phyloP scores from a whole-genome alignment of 2,797 vertebrate species.

The Sebastes miniatus region DNA sequence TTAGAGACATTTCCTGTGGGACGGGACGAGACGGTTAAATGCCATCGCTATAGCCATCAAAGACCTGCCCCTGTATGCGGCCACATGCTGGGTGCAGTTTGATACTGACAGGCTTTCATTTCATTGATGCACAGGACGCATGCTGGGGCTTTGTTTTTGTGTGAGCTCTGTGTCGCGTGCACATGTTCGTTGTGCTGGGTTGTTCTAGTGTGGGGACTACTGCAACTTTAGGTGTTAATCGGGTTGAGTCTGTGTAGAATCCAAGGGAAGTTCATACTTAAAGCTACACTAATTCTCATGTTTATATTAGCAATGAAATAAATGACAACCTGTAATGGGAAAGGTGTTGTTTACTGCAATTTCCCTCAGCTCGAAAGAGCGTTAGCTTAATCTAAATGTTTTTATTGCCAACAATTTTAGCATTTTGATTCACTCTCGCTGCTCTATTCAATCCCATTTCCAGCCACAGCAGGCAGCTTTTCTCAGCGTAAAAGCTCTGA shows the following conservation, averaged over 20 bases:
- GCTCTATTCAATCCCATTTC: background rate
- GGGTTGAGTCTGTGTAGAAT: background rate
- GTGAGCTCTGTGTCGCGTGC: background rate
- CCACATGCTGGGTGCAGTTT: conserved; percentile 24
- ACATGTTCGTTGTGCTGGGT: background rate
- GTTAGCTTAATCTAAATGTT: background rate
- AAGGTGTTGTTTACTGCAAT: background rate
- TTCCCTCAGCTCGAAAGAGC: background rate
- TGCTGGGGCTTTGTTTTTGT: background rate
- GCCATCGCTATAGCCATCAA: conserved; percentile 36
- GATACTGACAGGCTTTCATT: conserved; percentile 23
- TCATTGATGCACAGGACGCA: conserved; percentile 13
- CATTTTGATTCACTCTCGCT: background rate
- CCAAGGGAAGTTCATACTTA: background rate
- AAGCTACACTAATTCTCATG: background rate
- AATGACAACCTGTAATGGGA: background rate
- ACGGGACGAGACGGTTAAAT: conserved; percentile 15
- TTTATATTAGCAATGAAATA: background rate
- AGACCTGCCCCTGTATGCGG: conserved; percentile 12
- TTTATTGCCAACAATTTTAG: background rate
- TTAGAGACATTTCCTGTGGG: conserved; percentile 32
- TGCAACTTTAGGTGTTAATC: background rate
- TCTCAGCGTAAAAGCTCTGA: background rate
- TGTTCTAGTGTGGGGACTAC: background rate
- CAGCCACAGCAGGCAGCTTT: background rate